phyloP scores from a whole-genome alignment of 1,140 invertebrate genomes.

The Uloborus diversus region DNA sequence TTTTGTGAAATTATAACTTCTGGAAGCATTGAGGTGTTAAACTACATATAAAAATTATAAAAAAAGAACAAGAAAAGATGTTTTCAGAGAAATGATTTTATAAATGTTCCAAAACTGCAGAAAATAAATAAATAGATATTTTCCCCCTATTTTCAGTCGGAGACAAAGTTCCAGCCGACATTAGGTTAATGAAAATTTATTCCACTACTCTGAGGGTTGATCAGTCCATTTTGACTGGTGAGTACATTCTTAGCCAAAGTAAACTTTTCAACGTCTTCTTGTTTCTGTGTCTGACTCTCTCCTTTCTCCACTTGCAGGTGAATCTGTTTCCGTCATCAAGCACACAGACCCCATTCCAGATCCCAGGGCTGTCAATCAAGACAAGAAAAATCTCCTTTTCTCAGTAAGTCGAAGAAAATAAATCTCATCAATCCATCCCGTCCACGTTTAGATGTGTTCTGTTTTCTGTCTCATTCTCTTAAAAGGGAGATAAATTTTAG shows the following conservation, averaged over 20 bases:
- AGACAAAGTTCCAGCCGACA: conserved; percentile 99
- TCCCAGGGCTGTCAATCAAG: conserved; percentile 95
- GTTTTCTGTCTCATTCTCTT: no score
- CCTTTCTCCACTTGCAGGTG: conserved; percentile 69
- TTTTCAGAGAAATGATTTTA: no score
- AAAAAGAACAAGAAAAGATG: no score
- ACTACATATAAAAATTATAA: no score
- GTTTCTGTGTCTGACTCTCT: no score
- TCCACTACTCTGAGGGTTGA: conserved; percentile 99
- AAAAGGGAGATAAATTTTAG: no score
- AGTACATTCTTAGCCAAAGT: neutral
- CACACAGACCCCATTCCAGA: conserved; percentile 98
- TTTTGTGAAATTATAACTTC: no score
- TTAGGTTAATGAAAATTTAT: conserved; percentile 94
- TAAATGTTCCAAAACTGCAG: no score
- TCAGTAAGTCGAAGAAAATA: conserved; percentile 69
- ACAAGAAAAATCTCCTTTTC: conserved; percentile 98
- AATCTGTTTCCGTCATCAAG: conserved; percentile 99
- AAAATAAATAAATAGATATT: no score
- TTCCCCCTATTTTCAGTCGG: conserved; percentile 81
- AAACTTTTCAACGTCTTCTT: neutral
- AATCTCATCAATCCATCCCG: no score
- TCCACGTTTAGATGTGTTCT: no score
- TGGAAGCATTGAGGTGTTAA: no score
- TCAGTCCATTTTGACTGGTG: conserved; percentile 98